Percentiles rank a stretch among this genome's conserved stretches.
Evolutionary conservation across 2,113 vertebrate genomes (phyloP).

Genomic region (Globicephala melas): DNA sequence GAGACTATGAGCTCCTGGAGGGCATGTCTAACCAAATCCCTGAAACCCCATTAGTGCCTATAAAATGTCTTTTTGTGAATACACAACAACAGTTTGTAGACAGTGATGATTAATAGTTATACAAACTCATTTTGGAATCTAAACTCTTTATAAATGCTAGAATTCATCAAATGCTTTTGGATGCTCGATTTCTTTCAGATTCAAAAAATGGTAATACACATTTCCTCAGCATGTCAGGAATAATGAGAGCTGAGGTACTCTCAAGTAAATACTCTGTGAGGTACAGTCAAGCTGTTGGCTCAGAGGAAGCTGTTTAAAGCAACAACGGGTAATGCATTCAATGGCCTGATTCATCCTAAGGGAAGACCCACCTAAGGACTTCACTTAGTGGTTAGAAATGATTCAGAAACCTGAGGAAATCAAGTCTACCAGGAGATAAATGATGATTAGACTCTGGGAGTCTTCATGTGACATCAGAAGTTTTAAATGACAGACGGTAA

Average conservation of each 20-base stretch:
- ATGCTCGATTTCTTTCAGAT: neutral
- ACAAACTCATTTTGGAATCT: neutral
- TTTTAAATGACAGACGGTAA: neutral
- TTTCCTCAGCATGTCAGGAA: neutral
- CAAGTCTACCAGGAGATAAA: neutral
- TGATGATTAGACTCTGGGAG: neutral
- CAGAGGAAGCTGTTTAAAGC: neutral
- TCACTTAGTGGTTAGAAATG: neutral
- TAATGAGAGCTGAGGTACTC: neutral
- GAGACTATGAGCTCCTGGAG: conserved; percentile 56
- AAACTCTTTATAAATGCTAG: neutral
- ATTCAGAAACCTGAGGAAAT: neutral
- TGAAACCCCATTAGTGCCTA: neutral
- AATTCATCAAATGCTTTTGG: neutral
- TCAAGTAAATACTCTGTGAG: neutral
- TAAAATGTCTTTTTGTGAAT: neutral
- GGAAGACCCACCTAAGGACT: neutral
- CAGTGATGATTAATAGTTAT: neutral
- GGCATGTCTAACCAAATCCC: conserved; percentile 15
- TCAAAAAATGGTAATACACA: neutral
- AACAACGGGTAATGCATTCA: neutral
- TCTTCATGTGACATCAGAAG: neutral
- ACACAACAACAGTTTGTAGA: neutral
- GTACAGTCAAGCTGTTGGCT: neutral
- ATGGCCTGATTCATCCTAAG: neutral